Percentiles rank a stretch among this genome's conserved stretches.
Conservation (phyloP, 1,140 invertebrate species). For the Saxidomus purpurata region DNA sequence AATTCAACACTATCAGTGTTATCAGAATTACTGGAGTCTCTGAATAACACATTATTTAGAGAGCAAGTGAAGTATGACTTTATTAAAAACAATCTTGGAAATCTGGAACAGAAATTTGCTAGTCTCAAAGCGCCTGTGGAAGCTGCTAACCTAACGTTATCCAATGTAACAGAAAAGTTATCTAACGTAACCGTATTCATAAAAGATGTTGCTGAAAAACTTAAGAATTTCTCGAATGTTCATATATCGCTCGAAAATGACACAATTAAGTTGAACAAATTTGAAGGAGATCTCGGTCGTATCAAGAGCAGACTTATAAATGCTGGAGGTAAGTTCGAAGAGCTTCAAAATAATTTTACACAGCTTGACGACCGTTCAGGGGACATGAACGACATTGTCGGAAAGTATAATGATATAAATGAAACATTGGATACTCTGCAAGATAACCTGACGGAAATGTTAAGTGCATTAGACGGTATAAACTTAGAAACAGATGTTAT, state of each 20-base stretch:
- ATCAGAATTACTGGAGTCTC: background rate
- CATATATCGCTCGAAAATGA: slow-evolving; percentile 2
- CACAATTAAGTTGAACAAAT: background rate
- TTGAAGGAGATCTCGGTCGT: background rate
- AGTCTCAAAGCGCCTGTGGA: slow-evolving; percentile 3
- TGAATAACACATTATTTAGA: slow-evolving; percentile 34
- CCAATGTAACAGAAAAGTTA: background rate
- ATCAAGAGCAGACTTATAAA: background rate
- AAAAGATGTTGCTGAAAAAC: background rate
- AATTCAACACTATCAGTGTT: slow-evolving; percentile 12
- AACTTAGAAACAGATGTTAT: background rate
- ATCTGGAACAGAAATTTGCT: slow-evolving; percentile 15
- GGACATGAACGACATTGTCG: slow-evolving; percentile 19
- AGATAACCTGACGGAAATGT: slow-evolving; percentile 16
- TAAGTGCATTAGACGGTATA: background rate
- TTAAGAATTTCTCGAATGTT: slow-evolving; percentile 35
- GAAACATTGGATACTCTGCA: slow-evolving; percentile 28
- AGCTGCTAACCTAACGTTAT: slow-evolving; percentile 13
- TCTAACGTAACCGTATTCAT: background rate
- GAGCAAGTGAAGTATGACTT: slow-evolving; percentile 58
- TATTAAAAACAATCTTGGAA: slow-evolving; percentile 30
- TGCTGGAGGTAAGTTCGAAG: background rate
- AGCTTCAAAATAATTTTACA: background rate
- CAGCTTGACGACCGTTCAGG: background rate
- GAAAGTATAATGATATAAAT: slow-evolving; percentile 26